These are phyloP conservation scores for Nematostella vectensis DNA, from an alignment of 92 coral and sea anemone species.

Conservation along the genomic window DNA sequence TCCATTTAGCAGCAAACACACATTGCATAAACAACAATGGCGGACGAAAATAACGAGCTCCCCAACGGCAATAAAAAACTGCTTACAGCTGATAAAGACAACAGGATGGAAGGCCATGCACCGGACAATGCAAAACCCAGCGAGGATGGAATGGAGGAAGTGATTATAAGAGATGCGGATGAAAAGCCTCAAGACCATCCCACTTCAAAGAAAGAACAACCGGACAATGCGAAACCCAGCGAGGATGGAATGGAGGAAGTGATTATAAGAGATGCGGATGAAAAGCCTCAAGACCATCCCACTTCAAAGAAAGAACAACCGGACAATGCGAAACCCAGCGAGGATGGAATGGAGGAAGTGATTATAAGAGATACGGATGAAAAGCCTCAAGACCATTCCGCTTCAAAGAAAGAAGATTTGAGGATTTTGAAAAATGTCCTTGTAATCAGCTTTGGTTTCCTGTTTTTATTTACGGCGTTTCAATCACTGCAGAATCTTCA, in stretches of 20 bases:
- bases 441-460: slow-evolving; percentile 70
- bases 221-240: background rate
- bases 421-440: slow-evolving; percentile 69
- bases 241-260: slow-evolving; percentile 6
- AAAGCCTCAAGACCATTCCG: slow-evolving; percentile 19
- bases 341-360: slow-evolving; percentile 1
- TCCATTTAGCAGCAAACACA: too few relatives aligned
- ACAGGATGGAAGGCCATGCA: too few relatives aligned
- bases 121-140: background rate
- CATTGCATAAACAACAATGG: too few relatives aligned
- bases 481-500: slow-evolving; percentile 77
- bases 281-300: slow-evolving; percentile 13
- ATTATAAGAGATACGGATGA: too few relatives aligned
- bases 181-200: slow-evolving; percentile 13
- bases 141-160: slow-evolving; percentile 7
- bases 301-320: slow-evolving; percentile 39
- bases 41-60: slow-evolving; percentile 6
- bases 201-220: slow-evolving; percentile 39
- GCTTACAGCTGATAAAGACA: too few relatives aligned
- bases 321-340: slow-evolving; percentile 42
- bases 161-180: background rate
- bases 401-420: slow-evolving; percentile 33
- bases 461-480: slow-evolving; percentile 83
- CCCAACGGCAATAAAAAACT: too few relatives aligned
- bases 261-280: background rate